Base-by-base conservation (phyloP, 2,797 vertebrate genomes). In the Trichosurus vulpecula region DNA sequence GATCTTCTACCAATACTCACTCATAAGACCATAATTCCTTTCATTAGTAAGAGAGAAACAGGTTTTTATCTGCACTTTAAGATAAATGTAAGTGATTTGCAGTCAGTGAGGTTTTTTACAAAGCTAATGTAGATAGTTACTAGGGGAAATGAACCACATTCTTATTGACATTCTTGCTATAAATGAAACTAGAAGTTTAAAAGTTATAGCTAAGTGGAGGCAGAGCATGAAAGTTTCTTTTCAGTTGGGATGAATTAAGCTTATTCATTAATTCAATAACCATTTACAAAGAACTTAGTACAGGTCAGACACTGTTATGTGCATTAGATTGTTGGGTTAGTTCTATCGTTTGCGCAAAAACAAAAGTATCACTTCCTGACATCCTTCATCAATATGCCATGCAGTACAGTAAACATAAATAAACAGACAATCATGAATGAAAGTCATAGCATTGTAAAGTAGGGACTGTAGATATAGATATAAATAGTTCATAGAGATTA, bases 251-350 rank as follows among this genome's bases (percentile, higher is more conserved):
- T 11, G 92, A 95, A 3, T 9, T 8, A 89, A 56, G 54, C 52
- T 92, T 51, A 57, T 90, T 92, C n/a, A 55, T 94, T 52, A 90
- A 91, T 87, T 92, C 52, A 96, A 74, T 51, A 35, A 61, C 35
- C 51, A 35, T 52, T 81, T 58, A 90, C 58, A 22, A 12, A 89
- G 31, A 11, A 90, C 61, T 92, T 94, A 57, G 16, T 54, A 57
- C 10, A 11, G 61, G 61, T 81, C 31, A 87, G 53, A 57, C 16
- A 35, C 31, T 94, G 91, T 90, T 66, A 4, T 5, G n/a, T 35
- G 4, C 4, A 12, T 61, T 66, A 66, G 61, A n/a, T 66, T n/a
- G 35, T 66, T 66, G 35, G 5, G 61, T n/a, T n/a, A n/a, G 6
- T 16, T 66, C 4, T 4, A 66, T 66, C 35, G 66, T 66, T n/a